Evolutionary conservation across 1,140 invertebrate genomes (phyloP).

Genomic region (Contarinia nasturtii): DNA sequence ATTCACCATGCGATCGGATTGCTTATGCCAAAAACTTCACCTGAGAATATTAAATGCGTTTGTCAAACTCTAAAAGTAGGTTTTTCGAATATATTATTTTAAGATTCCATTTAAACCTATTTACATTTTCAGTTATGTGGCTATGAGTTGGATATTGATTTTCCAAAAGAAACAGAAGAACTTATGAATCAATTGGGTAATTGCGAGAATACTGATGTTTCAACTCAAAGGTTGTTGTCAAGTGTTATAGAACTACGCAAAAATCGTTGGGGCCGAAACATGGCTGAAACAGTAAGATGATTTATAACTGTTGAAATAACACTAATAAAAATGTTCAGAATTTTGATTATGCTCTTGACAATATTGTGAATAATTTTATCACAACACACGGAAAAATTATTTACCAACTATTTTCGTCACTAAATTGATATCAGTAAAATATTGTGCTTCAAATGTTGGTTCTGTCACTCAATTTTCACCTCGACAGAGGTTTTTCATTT

Average conservation of each 20-base stretch:
- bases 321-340: too few species aligned
- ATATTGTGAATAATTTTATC: too few species aligned
- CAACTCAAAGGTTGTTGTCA: constrained; percentile 9
- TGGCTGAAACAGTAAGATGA: too few species aligned
- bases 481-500: too few species aligned
- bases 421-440: too few species aligned
- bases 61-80: constrained; percentile 31
- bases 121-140: constrained; percentile 12
- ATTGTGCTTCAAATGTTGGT: too few species aligned
- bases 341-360: too few species aligned
- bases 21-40: constrained; percentile 1
- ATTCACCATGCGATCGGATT: constrained; percentile 2
- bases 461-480: too few species aligned
- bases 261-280: constrained; percentile 20
- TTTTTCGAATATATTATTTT: neutral
- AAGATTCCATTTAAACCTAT: neutral
- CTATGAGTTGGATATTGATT: constrained; percentile 19
- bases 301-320: too few species aligned
- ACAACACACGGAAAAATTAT: too few species aligned
- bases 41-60: constrained; percentile 30
- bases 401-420: too few species aligned
- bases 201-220: constrained; percentile 8
- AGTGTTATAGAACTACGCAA: constrained; percentile 19
- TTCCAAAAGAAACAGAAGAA: constrained; percentile 13
- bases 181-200: constrained; percentile 13